These are phyloP conservation scores for Heterodera schachtii DNA, from an alignment of 1,140 invertebrate species.

Conservation along the genomic window DNA sequence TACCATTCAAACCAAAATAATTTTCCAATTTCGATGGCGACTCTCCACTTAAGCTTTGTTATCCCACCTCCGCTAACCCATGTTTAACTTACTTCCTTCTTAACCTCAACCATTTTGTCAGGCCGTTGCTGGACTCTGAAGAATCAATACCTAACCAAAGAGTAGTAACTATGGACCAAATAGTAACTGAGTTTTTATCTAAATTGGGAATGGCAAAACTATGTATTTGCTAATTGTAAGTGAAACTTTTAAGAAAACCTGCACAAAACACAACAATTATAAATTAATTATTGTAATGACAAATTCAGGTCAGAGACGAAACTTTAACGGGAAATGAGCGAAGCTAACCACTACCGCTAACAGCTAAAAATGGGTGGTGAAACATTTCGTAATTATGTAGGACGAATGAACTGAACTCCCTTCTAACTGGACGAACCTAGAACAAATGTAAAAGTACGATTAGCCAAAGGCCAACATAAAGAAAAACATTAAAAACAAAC, in stretches of 20 bases:
- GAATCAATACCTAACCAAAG: neutral
- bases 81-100: conserved; percentile 24
- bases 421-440: neutral
- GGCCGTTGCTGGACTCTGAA: neutral
- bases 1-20: neutral
- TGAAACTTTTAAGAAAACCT: too few relatives aligned
- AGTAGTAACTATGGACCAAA: conserved; percentile 1
- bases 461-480: neutral
- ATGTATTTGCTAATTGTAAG: neutral
- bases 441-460: neutral
- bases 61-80: conserved; percentile 14
- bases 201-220: neutral
- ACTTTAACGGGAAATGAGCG: neutral
- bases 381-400: neutral
- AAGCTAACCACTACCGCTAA: neutral
- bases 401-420: conserved; percentile 1
- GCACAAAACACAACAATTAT: neutral
- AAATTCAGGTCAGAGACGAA: neutral
- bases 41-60: neutral
- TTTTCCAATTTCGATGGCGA: too few relatives aligned
- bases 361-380: neutral
- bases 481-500: neutral
- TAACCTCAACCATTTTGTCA: conserved; percentile 28
- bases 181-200: neutral
- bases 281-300: neutral